Evolutionary conservation across 2,888 invertebrate species (phyloP), one percentile per base, ranked within the genome.

Genomic region (Thera britannica): DNA sequence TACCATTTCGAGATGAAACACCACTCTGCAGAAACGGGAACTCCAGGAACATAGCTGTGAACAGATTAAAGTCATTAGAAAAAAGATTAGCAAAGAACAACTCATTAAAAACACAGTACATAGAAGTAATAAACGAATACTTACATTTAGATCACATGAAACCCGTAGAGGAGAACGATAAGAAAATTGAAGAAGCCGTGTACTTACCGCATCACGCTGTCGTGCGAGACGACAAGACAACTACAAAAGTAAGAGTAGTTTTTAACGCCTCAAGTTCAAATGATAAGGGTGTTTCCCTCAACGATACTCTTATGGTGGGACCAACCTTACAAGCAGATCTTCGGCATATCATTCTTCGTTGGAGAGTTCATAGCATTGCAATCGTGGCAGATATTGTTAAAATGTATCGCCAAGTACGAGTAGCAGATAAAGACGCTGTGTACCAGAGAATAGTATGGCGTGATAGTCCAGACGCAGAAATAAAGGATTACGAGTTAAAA

Each of bases 401-500:
- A n/a, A 56, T 56, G 55, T 56, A 56, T 4, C 1, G 55, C 0
- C 55, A 56, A 9, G 55, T 56, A 35, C 35, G 36, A 36, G 54
- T 54, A 8, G 54, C 34, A 11, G 54, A 54, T 11, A 9, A 35
- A 35, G 36, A 54, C 4, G 54, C 9, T 2, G 23, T 23, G 23
- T 54, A 54, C 35, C 54, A 54, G 54, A 35, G 54, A 11, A 54
- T 54, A 35, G 54, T 54, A 3, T 54, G 54, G 54, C 35, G 54
- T 35, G 54, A 54, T 11, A 35, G 23, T 46, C 57, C 57, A 44
- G 44, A 9, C 44, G 44, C 12, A 58, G 34, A 46, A 34, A 23
- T 44, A 58, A 2, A 58, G 44, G 57, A 58, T 44, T 58, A 44
- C 4, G 44, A 44, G 4, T 23, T 58, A 34, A 44, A 23, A 23